Evolutionary conservation across 2,797 vertebrate species (phyloP).

Genomic region (Remorina albescens): DNA sequence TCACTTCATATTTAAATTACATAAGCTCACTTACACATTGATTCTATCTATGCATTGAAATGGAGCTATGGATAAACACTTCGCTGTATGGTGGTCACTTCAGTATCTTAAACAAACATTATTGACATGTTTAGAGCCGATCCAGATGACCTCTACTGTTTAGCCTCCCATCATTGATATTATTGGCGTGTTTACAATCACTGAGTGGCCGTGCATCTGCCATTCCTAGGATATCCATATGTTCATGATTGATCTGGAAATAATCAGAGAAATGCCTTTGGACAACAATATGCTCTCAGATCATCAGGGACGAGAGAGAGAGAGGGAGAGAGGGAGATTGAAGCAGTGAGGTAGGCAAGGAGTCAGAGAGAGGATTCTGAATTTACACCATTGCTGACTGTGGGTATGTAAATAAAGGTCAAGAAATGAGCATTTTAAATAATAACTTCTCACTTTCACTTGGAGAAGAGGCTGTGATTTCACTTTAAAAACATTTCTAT

Average conservation of each 20-base stretch:
- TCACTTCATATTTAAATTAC: slow-evolving; percentile 69
- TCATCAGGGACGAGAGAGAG: slow-evolving; percentile 25
- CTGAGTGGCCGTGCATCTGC: slow-evolving; percentile 62
- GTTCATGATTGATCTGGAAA: slow-evolving; percentile 59
- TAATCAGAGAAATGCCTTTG: slow-evolving; percentile 69
- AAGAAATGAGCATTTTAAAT: slow-evolving; percentile 22
- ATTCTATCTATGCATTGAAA: slow-evolving; percentile 66
- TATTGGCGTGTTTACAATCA: slow-evolving; percentile 78
- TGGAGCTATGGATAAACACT: slow-evolving; percentile 48
- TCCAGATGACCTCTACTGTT: slow-evolving; percentile 67
- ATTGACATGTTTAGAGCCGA: slow-evolving; percentile 78
- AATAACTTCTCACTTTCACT: background rate
- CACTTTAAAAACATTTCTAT: slow-evolving; percentile 19
- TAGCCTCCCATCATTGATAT: slow-evolving; percentile 69
- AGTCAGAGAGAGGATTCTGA: slow-evolving; percentile 9
- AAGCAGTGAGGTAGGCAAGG: background rate
- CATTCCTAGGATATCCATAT: slow-evolving; percentile 63
- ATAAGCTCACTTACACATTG: slow-evolving; percentile 57
- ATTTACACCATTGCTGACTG: background rate
- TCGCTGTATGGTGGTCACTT: slow-evolving; percentile 18
- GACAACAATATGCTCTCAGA: slow-evolving; percentile 54
- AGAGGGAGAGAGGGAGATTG: background rate
- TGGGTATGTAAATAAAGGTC: background rate
- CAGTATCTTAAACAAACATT: slow-evolving; percentile 74
- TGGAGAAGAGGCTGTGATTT: slow-evolving; percentile 12